Conservation (phyloP, 2,797 vertebrate genomes). For the Mastacembelus armatus region DNA sequence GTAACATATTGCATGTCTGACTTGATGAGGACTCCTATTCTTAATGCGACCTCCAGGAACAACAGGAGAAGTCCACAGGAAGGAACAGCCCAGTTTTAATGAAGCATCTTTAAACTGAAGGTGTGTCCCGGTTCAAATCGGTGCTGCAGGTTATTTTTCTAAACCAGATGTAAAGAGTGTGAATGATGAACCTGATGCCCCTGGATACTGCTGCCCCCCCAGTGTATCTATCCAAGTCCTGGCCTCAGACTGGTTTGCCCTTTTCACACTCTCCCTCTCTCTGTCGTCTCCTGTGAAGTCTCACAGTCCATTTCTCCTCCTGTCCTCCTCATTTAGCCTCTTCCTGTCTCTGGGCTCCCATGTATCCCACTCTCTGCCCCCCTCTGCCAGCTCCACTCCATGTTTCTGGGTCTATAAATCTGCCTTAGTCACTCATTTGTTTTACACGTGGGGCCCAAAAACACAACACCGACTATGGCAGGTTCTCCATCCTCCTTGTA, state of each 20-base stretch:
- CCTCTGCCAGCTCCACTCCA: no score
- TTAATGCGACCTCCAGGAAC: no score
- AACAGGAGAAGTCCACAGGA: no score
- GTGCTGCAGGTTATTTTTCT: constrained; percentile 43
- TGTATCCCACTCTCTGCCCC: neutral
- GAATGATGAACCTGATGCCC: constrained; percentile 39
- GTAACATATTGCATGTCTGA: no score
- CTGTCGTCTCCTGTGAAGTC: constrained; percentile 2
- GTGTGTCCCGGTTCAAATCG: neutral
- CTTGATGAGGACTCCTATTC: no score
- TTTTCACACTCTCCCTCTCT: neutral
- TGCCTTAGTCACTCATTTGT: no score
- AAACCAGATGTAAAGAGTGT: constrained; percentile 37
- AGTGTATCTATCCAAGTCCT: neutral
- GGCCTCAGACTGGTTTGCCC: constrained; percentile 3
- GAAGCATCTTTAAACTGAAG: neutral
- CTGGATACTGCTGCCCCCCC: neutral
- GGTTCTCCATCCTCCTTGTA: neutral
- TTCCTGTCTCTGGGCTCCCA: neutral
- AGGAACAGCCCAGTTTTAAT: no score
- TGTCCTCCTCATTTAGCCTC: neutral
- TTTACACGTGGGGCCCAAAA: neutral
- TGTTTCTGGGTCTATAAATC: no score
- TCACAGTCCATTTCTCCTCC: neutral
- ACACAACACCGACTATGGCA: no score